A percentile compares a stretch with the other conserved stretches of the same genome.
Conservation (phyloP, 2,113 vertebrate species). For the Entomyzon cyanotis region DNA sequence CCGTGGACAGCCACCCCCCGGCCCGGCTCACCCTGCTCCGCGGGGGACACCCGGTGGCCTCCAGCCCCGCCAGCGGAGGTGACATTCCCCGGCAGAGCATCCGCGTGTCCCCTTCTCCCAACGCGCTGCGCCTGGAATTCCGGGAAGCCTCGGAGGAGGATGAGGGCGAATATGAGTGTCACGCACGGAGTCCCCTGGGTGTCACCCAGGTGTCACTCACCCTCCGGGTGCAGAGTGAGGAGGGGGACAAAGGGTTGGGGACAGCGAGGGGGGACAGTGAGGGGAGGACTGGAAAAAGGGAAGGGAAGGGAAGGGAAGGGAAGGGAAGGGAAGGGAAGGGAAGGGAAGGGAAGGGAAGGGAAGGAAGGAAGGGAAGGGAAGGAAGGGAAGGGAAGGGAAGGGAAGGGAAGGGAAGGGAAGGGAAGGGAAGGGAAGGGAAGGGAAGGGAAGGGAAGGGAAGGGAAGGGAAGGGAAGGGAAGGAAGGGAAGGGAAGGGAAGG, state of each 20-base stretch:
- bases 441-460: no score
- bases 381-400: no score
- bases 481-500: no score
- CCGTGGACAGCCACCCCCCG: conserved; percentile 67
- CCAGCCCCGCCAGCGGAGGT: not conserved
- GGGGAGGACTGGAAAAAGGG: no score
- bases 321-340: no score
- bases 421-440: no score
- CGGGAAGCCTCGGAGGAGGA: not conserved
- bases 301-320: no score
- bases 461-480: no score
- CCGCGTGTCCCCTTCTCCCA: not conserved
- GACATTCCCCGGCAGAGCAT: not conserved
- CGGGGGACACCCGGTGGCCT: not conserved
- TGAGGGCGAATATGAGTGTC: conserved; percentile 68
- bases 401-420: no score
- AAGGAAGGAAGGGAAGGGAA: no score
- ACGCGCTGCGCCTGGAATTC: conserved; percentile 65
- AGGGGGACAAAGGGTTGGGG: not conserved
- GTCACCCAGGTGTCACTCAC: not conserved
- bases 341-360: no score
- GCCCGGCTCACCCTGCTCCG: conserved; percentile 50
- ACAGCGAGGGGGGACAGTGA: not conserved
- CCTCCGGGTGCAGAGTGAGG: conserved; percentile 59
- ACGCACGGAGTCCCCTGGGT: conserved; percentile 47